These are phyloP conservation scores for Orientallactaga bullata DNA, from an alignment of 2,113 vertebrate species.

Conservation along the genomic window DNA sequence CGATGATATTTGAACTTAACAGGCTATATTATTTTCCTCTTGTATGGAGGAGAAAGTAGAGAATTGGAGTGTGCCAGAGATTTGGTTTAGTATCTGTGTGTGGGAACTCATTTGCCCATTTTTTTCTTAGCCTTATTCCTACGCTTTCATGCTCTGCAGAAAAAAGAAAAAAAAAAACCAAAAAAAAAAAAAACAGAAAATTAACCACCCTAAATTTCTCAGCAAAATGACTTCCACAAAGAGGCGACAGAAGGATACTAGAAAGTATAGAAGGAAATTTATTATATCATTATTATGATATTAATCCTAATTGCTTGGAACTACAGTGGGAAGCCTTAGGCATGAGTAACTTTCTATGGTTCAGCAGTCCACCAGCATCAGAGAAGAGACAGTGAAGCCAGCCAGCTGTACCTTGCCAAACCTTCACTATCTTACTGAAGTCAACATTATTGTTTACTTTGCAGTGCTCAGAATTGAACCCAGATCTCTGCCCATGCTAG, in stretches of 20 bases:
- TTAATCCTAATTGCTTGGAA: neutral
- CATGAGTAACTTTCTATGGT: neutral
- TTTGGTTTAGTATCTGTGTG: neutral
- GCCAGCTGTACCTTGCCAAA: neutral
- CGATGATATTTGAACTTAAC: neutral
- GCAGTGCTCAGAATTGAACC: too few species aligned
- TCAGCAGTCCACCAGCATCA: neutral
- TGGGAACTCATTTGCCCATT: neutral
- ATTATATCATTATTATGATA: neutral
- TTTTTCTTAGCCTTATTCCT: neutral
- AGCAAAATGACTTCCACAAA: constrained; percentile 19
- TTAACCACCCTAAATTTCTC: constrained; percentile 35
- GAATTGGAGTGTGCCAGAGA: neutral
- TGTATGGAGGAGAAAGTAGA: neutral
- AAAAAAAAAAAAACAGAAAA: constrained; percentile 27
- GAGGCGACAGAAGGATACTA: neutral
- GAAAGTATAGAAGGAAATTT: neutral
- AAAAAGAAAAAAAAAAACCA: too few species aligned
- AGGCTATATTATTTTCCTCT: neutral
- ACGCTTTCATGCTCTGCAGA: neutral
- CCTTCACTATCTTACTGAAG: neutral
- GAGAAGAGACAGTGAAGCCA: neutral
- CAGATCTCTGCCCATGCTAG: neutral
- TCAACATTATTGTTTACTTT: neutral
- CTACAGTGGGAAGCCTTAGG: neutral